A percentile compares a stretch with the other conserved stretches of the same genome.
Conservation (phyloP, 2,888 invertebrate genomes). For the Asteroscopus sphinx region DNA sequence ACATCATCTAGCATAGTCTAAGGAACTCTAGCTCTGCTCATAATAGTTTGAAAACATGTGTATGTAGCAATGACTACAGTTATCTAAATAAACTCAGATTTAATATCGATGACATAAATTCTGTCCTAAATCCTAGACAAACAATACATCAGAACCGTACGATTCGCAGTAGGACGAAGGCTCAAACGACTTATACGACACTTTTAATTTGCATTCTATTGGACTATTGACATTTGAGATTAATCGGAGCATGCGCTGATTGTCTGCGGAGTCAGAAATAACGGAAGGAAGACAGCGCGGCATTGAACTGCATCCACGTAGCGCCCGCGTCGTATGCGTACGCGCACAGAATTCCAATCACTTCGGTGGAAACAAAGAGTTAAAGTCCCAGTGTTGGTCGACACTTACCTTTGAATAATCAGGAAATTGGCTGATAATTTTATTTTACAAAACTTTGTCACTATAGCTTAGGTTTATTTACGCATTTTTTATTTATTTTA, state of each 20-base stretch:
- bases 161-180: conserved; percentile 17
- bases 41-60: conserved; percentile 8
- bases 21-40: too few relatives aligned
- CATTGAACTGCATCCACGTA: conserved; percentile 69
- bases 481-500: too few relatives aligned
- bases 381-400: conserved; percentile 7
- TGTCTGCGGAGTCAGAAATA: conserved; percentile 65
- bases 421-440: conserved; percentile 13
- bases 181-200: conserved; percentile 19
- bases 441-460: background rate
- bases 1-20: too few relatives aligned
- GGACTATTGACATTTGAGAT: conserved; percentile 71
- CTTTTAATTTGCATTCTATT: conserved; percentile 63
- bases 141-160: conserved; percentile 44
- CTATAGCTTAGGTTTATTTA: background rate
- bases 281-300: conserved; percentile 80
- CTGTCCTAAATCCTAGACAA: conserved; percentile 31
- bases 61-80: conserved; percentile 13
- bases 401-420: conserved; percentile 38
- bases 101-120: conserved; percentile 13
- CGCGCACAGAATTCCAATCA: conserved; percentile 68
- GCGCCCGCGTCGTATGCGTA: conserved; percentile 41
- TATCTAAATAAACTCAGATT: conserved; percentile 25
- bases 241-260: conserved; percentile 54
- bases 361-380: conserved; percentile 47